Evolutionary conservation across 1,140 invertebrate genomes (phyloP).

Genomic region (Homarus americanus): DNA sequence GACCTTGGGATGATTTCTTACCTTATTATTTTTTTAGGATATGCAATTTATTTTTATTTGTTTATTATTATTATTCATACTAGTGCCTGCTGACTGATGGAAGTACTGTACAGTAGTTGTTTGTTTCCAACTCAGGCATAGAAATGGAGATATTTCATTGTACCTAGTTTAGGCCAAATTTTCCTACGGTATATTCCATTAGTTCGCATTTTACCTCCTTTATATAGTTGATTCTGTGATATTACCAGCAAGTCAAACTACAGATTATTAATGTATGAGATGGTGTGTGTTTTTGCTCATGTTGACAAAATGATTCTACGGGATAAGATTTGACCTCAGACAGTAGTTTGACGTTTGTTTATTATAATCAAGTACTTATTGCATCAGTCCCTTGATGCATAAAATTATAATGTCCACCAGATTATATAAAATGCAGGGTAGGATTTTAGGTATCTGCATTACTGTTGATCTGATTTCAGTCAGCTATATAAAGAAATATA

Average conservation of each 20-base stretch:
- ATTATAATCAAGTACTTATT: background rate
- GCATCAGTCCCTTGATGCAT: background rate
- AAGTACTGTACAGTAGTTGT: background rate
- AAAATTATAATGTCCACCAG: background rate
- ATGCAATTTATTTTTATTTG: too few species aligned
- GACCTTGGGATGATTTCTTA: too few species aligned
- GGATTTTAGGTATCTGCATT: background rate
- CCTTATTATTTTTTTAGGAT: too few species aligned
- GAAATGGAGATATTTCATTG: background rate
- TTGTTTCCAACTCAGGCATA: background rate
- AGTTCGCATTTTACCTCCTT: background rate
- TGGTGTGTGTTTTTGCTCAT: too few species aligned
- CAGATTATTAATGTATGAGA: background rate
- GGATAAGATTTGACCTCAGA: background rate
- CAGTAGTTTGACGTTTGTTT: background rate
- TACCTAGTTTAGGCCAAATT: background rate
- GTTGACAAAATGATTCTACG: background rate
- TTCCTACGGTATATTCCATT: background rate
- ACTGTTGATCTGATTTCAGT: too few species aligned
- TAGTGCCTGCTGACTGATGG: background rate
- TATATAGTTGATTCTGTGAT: constrained; percentile 7
- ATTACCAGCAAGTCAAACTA: background rate
- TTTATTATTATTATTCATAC: too few species aligned
- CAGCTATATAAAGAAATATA: too few species aligned
- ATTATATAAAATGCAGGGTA: background rate